Evolutionary conservation across 2,113 vertebrate species (phyloP).

Genomic region (Syngnathus floridae): DNA sequence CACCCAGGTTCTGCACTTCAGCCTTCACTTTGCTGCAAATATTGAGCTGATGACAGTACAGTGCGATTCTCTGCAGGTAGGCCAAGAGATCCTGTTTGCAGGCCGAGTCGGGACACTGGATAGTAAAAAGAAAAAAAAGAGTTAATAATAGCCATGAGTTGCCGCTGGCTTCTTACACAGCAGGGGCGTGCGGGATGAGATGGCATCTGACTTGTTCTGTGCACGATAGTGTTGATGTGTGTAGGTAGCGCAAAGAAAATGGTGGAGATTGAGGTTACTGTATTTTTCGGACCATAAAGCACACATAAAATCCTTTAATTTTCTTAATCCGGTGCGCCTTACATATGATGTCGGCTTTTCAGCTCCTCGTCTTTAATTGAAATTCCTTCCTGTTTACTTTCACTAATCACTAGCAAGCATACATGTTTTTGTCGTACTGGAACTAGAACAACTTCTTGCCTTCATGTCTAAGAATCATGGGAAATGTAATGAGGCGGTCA

Average conservation of each 20-base stretch:
- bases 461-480: too few species aligned
- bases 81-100: slow-evolving; percentile 97
- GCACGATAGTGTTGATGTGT: background rate
- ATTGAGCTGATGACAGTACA: slow-evolving; percentile 98
- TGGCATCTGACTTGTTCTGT: background rate
- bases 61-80: slow-evolving; percentile 94
- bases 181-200: background rate
- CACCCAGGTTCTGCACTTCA: slow-evolving; percentile 96
- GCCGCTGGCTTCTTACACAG: background rate
- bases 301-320: too few species aligned
- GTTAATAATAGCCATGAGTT: background rate
- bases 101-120: slow-evolving; percentile 89
- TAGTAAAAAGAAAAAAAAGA: slow-evolving; percentile 13
- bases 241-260: background rate
- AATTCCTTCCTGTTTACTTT: too few species aligned
- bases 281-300: too few species aligned
- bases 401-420: too few species aligned
- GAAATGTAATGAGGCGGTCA: too few species aligned
- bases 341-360: too few species aligned
- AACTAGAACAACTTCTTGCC: too few species aligned
- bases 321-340: too few species aligned
- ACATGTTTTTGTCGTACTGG: too few species aligned
- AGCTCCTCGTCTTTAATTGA: too few species aligned
- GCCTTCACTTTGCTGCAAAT: slow-evolving; percentile 99
- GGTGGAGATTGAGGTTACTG: background rate